Base-by-base conservation (phyloP, 1,140 invertebrate genomes). In the Hylaeus volcanicus region DNA sequence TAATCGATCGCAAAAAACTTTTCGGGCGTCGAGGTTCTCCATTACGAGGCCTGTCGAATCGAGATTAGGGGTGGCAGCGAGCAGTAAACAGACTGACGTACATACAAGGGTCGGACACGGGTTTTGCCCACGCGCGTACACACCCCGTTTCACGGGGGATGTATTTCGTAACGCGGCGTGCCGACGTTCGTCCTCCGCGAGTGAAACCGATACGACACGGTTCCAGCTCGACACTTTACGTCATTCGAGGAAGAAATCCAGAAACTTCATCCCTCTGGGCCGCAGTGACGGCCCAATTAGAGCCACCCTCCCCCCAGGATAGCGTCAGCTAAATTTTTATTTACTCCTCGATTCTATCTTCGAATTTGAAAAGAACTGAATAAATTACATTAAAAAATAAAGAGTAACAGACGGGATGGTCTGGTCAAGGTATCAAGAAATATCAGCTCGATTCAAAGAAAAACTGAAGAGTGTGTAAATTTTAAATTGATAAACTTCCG, bases 61-160 rank as follows among this genome's bases (percentile, higher is more conserved):
- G 55, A 81, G 66, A 73, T 80, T 72, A 73, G 58, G 55, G 37
- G 26, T 55, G 56, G 41, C 69, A 79, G 14, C 48, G 26, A 65
- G 8, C 51, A 5, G 39, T 69, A 75, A 70, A 71, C 48, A 64
- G 48, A 53, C 37, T 75, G 68, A 65, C 43, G 71, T 65, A 64
- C 39, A 63, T 0, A 26, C 26, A 8, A 41, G 8, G 53, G 2
- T 53, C 41, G 61, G 11, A 61, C 48, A 53, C 1, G 15, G 14
- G 58, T 61, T 41, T 26, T 53, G 55, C 39, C 68, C 26, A 85
- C 73, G 56, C 73, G 56, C 58, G 5, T 12, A 11, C 58, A 53
- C 58, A 51, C 15, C 26, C 9, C 41, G 41, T 66, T 75, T 61
- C 48, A n/a, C 37, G 68, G 41, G 2, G 11, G 45, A n/a, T 48